Conservation (phyloP, 2,888 invertebrate species). For the Monoplex corrugatus region DNA sequence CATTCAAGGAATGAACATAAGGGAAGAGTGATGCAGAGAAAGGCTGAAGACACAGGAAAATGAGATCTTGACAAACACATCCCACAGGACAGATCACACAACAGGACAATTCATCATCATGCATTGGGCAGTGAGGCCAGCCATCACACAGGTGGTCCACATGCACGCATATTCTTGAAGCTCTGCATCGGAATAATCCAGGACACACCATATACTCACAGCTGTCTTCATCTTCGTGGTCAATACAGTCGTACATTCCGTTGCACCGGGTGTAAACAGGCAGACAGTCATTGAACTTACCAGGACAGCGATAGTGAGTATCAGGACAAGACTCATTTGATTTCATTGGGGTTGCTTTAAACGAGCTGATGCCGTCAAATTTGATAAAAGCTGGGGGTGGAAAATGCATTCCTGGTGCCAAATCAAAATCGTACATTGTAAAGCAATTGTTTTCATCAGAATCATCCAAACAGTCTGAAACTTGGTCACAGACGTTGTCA, state of each 20-base stretch:
- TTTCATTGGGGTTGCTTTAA: not conserved
- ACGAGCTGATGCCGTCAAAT: not conserved
- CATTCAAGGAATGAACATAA: not conserved
- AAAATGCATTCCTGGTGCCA: no score
- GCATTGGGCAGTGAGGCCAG: slow-evolving; percentile 5
- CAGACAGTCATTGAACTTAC: not conserved
- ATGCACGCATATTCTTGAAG: not conserved
- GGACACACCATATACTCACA: not conserved
- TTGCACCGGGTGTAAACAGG: slow-evolving; percentile 12
- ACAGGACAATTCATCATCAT: not conserved
- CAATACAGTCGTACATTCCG: not conserved
- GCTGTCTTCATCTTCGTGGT: not conserved
- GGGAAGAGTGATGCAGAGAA: not conserved
- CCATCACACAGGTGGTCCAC: slow-evolving; percentile 16
- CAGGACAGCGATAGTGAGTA: not conserved
- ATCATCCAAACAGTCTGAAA: not conserved
- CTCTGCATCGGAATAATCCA: not conserved
- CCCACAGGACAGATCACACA: not conserved
- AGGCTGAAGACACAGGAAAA: not conserved
- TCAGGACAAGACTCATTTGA: not conserved
- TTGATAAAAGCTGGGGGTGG: not conserved
- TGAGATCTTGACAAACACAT: not conserved
- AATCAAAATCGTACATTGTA: no score
- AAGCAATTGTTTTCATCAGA: no score
- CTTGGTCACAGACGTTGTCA: not conserved